A percentile compares a stretch with the other conserved stretches of the same genome.
These are phyloP conservation scores for Abscondita cerata DNA, from an alignment of 2,888 invertebrate genomes.

Conservation along the genomic window DNA sequence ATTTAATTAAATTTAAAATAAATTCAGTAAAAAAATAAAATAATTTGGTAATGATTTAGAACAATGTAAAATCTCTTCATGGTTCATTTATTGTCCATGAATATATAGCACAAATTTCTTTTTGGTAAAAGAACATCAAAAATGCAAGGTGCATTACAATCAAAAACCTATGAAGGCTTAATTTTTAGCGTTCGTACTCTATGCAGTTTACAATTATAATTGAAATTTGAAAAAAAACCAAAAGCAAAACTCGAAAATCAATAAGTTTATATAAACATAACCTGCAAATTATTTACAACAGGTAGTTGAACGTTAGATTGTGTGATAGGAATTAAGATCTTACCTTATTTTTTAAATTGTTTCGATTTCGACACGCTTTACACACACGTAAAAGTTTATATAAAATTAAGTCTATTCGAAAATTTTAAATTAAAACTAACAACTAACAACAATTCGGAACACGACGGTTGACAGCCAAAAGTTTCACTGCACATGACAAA, in stretches of 20 bases:
- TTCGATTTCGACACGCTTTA: not conserved
- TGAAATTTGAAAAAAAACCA: too few relatives aligned
- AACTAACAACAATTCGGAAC: constrained; percentile 6
- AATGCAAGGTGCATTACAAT: not conserved
- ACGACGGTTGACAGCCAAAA: constrained; percentile 11
- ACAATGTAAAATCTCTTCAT: too few relatives aligned
- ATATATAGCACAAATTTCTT: not conserved
- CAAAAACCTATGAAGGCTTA: not conserved
- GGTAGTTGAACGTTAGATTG: constrained; percentile 20
- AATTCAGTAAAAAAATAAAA: too few relatives aligned
- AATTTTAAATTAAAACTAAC: constrained; percentile 8
- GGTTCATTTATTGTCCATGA: too few relatives aligned
- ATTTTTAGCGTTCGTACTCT: not conserved
- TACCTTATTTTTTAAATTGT: constrained; percentile 6
- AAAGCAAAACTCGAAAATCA: constrained; percentile 13
- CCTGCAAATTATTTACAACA: constrained; percentile 28
- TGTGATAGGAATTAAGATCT: not conserved
- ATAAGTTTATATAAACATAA: constrained; percentile 25
- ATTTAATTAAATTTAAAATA: too few relatives aligned
- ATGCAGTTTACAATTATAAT: too few relatives aligned
- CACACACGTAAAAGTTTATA: not conserved
- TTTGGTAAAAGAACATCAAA: not conserved
- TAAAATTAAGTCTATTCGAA: not conserved
- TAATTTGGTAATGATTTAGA: too few relatives aligned
- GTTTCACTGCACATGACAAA: constrained; percentile 2